Percentiles rank a stretch among this genome's conserved stretches.
These are phyloP conservation scores for Malurus elegans DNA, from an alignment of 2,113 vertebrate species.

Conservation along the genomic window DNA sequence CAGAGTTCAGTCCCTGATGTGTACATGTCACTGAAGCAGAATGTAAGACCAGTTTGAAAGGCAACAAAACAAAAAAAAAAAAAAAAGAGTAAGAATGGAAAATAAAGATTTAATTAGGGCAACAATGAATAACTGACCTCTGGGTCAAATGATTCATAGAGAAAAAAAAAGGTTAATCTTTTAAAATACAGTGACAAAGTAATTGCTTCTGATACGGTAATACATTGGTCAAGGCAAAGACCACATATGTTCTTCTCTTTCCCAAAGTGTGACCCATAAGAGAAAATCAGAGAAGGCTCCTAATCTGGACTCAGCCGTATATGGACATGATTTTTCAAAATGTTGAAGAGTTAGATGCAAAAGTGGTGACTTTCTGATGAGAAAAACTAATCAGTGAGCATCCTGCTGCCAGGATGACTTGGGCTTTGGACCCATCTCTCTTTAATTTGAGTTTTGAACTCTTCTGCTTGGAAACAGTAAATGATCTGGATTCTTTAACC, in stretches of 20 bases:
- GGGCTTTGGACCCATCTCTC: background rate
- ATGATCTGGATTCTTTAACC: background rate
- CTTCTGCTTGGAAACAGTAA: constrained; percentile 32
- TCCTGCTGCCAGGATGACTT: background rate
- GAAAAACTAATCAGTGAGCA: background rate
- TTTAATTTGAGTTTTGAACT: constrained; percentile 25
- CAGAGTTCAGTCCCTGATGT: background rate
- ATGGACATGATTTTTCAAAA: background rate
- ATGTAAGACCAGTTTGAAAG: background rate
- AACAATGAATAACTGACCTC: background rate
- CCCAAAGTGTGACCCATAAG: background rate
- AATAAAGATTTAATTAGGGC: background rate
- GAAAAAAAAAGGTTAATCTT: background rate
- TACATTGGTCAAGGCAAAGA: background rate
- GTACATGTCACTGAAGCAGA: background rate
- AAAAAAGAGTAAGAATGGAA: background rate
- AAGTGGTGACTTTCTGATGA: background rate
- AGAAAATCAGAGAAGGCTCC: background rate
- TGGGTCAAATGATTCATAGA: background rate
- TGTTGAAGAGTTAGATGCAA: background rate
- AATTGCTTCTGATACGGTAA: background rate
- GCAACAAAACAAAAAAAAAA: background rate
- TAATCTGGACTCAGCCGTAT: background rate
- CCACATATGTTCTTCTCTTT: background rate
- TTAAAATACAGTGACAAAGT: background rate